These are phyloP conservation scores for Tiaroga cobitis DNA, from an alignment of 2,797 vertebrate genomes.

Conservation along the genomic window DNA sequence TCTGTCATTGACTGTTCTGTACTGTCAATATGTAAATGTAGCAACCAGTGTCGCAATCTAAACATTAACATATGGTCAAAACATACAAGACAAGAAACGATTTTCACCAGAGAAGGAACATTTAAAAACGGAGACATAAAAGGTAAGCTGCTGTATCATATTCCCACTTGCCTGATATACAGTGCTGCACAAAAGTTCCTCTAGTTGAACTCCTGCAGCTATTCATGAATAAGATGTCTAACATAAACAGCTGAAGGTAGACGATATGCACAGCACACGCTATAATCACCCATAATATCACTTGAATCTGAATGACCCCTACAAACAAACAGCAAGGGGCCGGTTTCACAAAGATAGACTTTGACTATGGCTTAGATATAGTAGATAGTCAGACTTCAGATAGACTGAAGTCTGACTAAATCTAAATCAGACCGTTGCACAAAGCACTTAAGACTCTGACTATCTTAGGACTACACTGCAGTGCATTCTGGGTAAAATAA, in stretches of 20 bases:
- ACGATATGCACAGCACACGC: not conserved
- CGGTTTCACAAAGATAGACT: too few relatives aligned
- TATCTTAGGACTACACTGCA: too few relatives aligned
- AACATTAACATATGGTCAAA: not conserved
- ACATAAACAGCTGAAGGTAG: not conserved
- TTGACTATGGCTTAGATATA: too few relatives aligned
- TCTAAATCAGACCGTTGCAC: too few relatives aligned
- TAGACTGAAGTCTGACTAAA: too few relatives aligned
- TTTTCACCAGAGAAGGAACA: not conserved
- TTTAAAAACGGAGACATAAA: not conserved
- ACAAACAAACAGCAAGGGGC: not conserved
- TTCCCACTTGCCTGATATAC: too few relatives aligned
- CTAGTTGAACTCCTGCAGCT: not conserved
- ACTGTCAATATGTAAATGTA: not conserved
- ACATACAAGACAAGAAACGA: not conserved
- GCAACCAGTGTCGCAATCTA: not conserved
- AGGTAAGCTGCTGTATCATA: not conserved
- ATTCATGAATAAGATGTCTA: not conserved
- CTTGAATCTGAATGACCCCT: not conserved
- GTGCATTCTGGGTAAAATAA: too few relatives aligned
- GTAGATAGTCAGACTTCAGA: too few relatives aligned
- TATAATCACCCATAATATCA: not conserved
- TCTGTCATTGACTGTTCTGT: not conserved
- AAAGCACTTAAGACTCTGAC: too few relatives aligned
- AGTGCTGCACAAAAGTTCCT: not conserved